These are phyloP conservation scores for Echinarachnius parma DNA, from an alignment of 53 echinoderm and acorn worm genomes.

Conservation along the genomic window DNA sequence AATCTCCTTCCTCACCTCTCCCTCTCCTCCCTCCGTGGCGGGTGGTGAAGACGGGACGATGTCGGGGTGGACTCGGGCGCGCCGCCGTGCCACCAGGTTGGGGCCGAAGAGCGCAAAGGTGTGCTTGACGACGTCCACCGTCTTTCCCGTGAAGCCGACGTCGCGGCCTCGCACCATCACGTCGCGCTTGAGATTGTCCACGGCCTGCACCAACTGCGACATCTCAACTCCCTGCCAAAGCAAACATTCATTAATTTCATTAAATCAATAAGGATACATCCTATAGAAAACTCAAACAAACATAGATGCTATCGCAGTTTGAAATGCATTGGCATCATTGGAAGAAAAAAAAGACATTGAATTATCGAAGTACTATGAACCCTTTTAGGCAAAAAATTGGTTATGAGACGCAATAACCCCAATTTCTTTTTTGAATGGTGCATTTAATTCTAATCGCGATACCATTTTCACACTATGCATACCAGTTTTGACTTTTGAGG, in stretches of 20 bases:
- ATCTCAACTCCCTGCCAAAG: conserved; percentile 62
- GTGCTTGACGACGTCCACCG: conserved; percentile 73
- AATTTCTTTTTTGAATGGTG: no score
- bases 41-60: conserved; percentile 37
- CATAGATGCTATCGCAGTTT: no score
- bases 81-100: conserved; percentile 63
- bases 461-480: no score
- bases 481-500: no score
- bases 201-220: conserved; percentile 63
- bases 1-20: conserved; percentile 44
- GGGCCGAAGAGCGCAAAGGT: conserved; percentile 68
- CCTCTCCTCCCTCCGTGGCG: conserved; percentile 5
- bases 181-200: conserved; percentile 68
- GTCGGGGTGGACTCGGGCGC: conserved; percentile 47
- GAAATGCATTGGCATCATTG: background rate
- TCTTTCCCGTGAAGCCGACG: conserved; percentile 79
- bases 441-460: no score
- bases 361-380: no score
- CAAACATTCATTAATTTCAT: background rate
- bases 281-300: background rate
- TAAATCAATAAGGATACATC: background rate
- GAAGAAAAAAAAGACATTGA: background rate
- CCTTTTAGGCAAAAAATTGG: no score
- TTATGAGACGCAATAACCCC: no score
- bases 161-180: conserved; percentile 67